These are phyloP conservation scores for Calonectris borealis DNA, from an alignment of 2,113 vertebrate species.

Conservation along the genomic window DNA sequence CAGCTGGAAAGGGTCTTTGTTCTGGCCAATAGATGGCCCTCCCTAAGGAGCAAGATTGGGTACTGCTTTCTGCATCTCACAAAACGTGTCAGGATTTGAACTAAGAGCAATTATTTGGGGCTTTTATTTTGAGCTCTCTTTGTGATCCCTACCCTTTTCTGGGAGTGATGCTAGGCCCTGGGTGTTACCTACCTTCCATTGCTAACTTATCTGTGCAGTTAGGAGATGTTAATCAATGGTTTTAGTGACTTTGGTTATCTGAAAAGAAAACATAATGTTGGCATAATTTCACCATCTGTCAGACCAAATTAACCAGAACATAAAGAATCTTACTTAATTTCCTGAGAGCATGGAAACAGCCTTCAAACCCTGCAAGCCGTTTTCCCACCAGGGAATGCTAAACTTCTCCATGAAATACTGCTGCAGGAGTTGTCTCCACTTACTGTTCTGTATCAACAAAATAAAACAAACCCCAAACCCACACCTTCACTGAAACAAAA, in stretches of 20 bases:
- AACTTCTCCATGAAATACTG: not conserved
- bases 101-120: not conserved
- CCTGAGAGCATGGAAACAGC: not conserved
- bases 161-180: not conserved
- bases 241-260: not conserved
- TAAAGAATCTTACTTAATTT: not conserved
- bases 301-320: not conserved
- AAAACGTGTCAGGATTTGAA: not conserved
- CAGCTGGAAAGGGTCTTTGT: not conserved
- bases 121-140: not conserved
- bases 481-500: not conserved
- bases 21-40: not conserved
- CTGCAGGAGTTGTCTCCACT: not conserved
- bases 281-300: not conserved
- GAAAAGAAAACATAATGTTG: not conserved
- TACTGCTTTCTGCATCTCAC: not conserved
- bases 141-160: not conserved
- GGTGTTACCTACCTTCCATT: not conserved
- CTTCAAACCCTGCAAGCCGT: not conserved
- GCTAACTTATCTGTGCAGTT: not conserved
- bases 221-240: not conserved
- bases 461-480: not conserved
- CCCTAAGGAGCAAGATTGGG: not conserved
- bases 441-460: not conserved
- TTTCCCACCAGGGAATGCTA: not conserved